Evolutionary conservation across 2,113 vertebrate genomes (phyloP).

Genomic region (Apteryx mantelli): DNA sequence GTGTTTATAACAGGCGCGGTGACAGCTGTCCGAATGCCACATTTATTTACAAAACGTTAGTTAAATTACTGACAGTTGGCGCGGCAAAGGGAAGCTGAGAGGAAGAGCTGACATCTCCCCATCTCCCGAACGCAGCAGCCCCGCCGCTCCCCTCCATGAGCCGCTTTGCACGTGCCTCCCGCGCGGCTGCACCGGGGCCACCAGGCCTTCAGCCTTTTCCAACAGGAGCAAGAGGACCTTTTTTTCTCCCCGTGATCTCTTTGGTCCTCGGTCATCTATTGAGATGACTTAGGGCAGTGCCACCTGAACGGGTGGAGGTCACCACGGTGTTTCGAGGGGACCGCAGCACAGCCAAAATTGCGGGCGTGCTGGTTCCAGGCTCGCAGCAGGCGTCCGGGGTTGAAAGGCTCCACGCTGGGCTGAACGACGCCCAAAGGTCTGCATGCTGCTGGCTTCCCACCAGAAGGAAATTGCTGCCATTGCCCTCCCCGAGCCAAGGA

Average conservation of each 20-base stretch:
- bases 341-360: background rate
- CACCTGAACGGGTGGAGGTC: background rate
- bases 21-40: constrained; percentile 82
- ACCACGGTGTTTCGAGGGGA: background rate
- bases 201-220: background rate
- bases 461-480: constrained; percentile 33
- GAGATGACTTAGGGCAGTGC: background rate
- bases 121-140: background rate
- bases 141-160: background rate
- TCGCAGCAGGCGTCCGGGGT: background rate
- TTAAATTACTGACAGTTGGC: constrained; percentile 82
- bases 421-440: background rate
- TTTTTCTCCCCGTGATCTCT: background rate
- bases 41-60: constrained; percentile 81
- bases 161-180: background rate
- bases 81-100: constrained; percentile 60
- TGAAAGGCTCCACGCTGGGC: background rate
- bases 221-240: background rate
- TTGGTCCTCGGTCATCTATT: background rate
- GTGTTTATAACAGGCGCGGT: constrained; percentile 71
- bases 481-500: constrained; percentile 29
- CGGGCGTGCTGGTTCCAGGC: background rate
- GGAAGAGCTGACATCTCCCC: constrained; percentile 69
- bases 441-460: background rate
- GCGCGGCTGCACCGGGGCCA: background rate